Evolutionary conservation across 1,140 invertebrate species (phyloP).

Genomic region (Homarus americanus): DNA sequence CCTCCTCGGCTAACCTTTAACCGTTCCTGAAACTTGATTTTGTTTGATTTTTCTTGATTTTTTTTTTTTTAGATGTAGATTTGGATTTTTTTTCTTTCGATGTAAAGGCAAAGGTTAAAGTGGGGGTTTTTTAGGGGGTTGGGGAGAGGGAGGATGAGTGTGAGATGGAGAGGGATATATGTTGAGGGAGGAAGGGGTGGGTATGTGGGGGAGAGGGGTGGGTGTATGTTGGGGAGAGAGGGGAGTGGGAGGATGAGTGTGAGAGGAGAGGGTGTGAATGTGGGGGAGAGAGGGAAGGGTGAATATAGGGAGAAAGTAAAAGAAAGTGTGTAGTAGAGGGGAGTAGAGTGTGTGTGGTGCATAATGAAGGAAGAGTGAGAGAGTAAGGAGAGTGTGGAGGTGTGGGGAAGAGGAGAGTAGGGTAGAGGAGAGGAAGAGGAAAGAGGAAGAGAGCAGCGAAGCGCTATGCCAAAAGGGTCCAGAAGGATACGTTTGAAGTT

Average conservation of each 20-base stretch:
- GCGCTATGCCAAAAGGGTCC: no score
- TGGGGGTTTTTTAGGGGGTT: no score
- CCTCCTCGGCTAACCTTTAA: no score
- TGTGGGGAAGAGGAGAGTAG: not conserved
- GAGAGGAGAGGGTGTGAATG: not conserved
- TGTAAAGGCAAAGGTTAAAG: no score
- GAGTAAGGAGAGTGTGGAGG: slow-evolving; percentile 7
- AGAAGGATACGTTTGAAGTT: no score
- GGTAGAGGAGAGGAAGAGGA: not conserved
- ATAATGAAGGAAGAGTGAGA: not conserved
- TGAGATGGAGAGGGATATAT: not conserved
- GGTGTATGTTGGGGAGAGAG: not conserved
- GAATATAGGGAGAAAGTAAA: not conserved
- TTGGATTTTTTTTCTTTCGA: no score
- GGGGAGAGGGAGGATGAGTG: not conserved
- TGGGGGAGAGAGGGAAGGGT: not conserved
- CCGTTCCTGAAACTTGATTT: no score
- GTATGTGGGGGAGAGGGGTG: not conserved
- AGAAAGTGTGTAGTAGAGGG: not conserved
- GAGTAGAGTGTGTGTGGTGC: not conserved
- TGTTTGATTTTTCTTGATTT: no score
- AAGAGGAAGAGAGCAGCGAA: no score
- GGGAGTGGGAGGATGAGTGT: not conserved
- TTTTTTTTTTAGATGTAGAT: no score
- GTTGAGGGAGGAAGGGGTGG: not conserved